Conservation (phyloP, 1,140 invertebrate species). For the Platyura marginata region DNA sequence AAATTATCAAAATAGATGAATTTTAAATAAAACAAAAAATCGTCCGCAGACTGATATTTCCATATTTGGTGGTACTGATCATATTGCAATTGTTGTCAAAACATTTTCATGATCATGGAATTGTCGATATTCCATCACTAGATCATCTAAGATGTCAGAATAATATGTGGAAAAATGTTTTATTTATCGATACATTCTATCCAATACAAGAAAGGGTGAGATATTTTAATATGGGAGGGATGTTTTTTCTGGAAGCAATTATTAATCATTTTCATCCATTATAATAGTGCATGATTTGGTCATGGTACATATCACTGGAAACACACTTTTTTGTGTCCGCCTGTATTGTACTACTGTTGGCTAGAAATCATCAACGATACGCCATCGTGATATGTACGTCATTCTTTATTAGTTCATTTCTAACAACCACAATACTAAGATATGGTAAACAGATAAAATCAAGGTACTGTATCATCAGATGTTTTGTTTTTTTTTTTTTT, state of each 20-base stretch:
- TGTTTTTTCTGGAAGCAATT: background rate
- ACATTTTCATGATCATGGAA: conserved; percentile 17
- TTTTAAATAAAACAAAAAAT: too few species aligned
- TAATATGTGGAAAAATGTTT: conserved; percentile 24
- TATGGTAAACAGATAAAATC: background rate
- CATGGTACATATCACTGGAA: conserved; percentile 9
- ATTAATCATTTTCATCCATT: background rate
- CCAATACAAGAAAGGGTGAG: conserved; percentile 21
- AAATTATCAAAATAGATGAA: too few species aligned
- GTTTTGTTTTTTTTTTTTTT: background rate
- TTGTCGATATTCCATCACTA: conserved; percentile 18
- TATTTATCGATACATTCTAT: conserved; percentile 26
- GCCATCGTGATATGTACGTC: conserved; percentile 5
- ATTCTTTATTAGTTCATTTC: conserved; percentile 5
- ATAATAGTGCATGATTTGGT: conserved; percentile 10
- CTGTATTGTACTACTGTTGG: conserved; percentile 7
- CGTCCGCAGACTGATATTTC: conserved; percentile 4
- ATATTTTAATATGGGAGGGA: too few species aligned
- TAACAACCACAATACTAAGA: conserved; percentile 2
- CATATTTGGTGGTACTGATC: conserved; percentile 6
- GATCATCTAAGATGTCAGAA: conserved; percentile 21
- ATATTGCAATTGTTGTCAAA: conserved; percentile 7
- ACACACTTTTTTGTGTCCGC: conserved; percentile 7
- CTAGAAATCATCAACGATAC: conserved; percentile 7
- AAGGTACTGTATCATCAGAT: background rate